Base-by-base conservation (phyloP, 2,888 invertebrate species). In the Dynastes maya region DNA sequence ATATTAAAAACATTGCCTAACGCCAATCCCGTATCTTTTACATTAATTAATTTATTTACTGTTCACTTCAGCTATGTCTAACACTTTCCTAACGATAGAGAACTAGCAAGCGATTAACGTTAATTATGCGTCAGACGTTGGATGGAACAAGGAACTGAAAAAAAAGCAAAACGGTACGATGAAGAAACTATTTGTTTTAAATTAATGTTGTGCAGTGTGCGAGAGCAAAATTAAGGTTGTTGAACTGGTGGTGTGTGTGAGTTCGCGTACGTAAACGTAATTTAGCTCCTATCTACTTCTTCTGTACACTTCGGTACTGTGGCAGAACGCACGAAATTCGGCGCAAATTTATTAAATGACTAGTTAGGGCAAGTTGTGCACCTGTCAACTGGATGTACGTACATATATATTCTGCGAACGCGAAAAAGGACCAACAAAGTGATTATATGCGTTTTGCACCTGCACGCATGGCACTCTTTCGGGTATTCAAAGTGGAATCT, bases 141-240 rank as follows among this genome's bases (percentile, higher is more conserved):
- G 58, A 61, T 13, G 27, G 61, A 72, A 58, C 58, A 72, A 72
- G 40, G 58, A 72, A 37, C 37, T n/a, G 55, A 2, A 37, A 71
- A 71, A 71, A 74, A 74, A 61, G 40, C 13, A 74, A 45, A 74
- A 74, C 72, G 61, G 61, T 61, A 61, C 45, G 45, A 27, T 22
- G 27, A 68, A 68, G 72, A 45, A 74, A 61, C 61, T 74, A 74
- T 74, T 74, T 74, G 72, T 74, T 74, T 74, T 61, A 74, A 74
- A 74, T 74, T 74, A 74, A 74, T 74, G 72, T 49, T 74, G 72
- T 74, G 72, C 72, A 61, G 37, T 40, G 72, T 74, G 22, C 61
- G 72, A 63, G 72, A 74, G 72, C 72, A 74, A 74, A 74, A 74
- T 74, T n/a, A 22, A 74, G 72, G 72, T 74, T 74, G 61, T 74